Evolutionary conservation across 2,113 vertebrate genomes (phyloP).

Genomic region (Oplegnathus fasciatus): DNA sequence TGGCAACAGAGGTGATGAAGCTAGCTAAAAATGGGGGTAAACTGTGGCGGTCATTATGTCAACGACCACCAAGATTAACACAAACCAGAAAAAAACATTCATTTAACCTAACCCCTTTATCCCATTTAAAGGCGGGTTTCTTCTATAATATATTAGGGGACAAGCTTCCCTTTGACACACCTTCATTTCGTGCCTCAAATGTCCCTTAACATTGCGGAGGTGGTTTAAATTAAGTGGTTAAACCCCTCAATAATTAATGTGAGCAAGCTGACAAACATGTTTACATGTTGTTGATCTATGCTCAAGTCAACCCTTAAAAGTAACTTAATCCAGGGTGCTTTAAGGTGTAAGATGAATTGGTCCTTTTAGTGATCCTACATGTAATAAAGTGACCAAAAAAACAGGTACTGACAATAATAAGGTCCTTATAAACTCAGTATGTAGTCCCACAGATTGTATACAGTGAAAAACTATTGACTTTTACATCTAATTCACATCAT

Average conservation of each 20-base stretch:
- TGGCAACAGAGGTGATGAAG: slow-evolving; percentile 1
- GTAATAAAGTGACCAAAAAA: not conserved
- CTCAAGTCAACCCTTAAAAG: not conserved
- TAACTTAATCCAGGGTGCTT: not conserved
- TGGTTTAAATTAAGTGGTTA: not conserved
- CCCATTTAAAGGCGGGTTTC: not conserved
- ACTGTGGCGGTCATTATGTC: not conserved
- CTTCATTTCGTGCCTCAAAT: not conserved
- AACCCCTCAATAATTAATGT: not conserved
- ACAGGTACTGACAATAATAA: not conserved
- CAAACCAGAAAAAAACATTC: not conserved
- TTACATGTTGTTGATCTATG: not conserved
- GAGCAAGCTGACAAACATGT: not conserved
- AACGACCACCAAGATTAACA: not conserved
- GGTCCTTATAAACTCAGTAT: not conserved
- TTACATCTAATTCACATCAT: not conserved
- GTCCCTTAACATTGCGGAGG: not conserved
- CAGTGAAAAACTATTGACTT: not conserved
- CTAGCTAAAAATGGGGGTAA: not conserved
- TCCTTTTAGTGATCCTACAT: not conserved
- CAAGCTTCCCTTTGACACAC: not conserved
- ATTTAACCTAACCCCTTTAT: not conserved
- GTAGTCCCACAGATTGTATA: not conserved
- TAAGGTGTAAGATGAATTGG: not conserved
- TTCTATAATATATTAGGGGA: not conserved